Conservation (phyloP, 2,113 vertebrate genomes). For the Cercopithecus mona region DNA sequence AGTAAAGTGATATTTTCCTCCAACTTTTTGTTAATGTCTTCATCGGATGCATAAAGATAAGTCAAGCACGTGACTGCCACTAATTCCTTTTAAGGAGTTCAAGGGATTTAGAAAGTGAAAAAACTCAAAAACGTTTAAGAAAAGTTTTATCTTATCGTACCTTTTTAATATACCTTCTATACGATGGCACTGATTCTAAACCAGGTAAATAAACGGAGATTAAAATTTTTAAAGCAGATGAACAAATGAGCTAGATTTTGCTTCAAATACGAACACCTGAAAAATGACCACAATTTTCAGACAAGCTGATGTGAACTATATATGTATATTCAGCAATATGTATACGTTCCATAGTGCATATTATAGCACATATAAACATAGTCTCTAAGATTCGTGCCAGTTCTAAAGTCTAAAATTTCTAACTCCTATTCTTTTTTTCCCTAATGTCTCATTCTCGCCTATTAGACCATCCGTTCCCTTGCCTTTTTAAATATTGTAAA, state of each 20-base stretch:
- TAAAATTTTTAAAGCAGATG: not conserved
- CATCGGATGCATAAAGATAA: not conserved
- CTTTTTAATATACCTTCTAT: not conserved
- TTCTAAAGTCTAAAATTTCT: constrained; percentile 10
- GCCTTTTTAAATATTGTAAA: not conserved
- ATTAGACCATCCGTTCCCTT: not conserved
- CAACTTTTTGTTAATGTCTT: not conserved
- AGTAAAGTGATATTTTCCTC: not conserved
- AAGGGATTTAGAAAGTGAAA: not conserved
- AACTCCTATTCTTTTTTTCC: not conserved
- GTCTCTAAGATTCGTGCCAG: not conserved
- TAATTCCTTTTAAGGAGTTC: not conserved
- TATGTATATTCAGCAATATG: not conserved
- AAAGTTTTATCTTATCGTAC: not conserved
- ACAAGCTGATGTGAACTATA: not conserved
- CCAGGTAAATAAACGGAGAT: not conserved
- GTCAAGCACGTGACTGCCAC: not conserved
- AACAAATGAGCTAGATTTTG: not conserved
- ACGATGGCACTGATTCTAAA: not conserved
- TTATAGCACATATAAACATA: not conserved
- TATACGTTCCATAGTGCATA: not conserved
- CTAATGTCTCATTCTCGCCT: not conserved
- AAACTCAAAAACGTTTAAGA: not conserved
- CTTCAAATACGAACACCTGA: not conserved
- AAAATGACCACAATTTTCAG: not conserved